A percentile compares a stretch with the other conserved stretches of the same genome.
Evolutionary conservation across 2,888 invertebrate species (phyloP).

Genomic region (Cryptocheilus praepositus): DNA sequence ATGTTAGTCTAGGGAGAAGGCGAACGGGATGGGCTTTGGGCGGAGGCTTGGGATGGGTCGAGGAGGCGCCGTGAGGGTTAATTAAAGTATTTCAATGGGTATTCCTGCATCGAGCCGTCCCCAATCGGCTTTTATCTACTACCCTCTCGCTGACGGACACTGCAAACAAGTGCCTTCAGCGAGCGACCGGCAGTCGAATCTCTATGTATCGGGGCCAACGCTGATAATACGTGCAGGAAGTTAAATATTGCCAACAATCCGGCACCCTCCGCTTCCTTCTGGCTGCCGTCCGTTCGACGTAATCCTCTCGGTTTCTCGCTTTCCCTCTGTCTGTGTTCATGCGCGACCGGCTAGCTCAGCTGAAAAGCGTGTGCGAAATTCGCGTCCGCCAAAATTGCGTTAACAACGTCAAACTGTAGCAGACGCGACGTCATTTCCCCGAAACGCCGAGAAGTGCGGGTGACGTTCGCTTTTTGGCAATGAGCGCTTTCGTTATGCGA

Average conservation of each 20-base stretch:
- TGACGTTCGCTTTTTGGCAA: too few relatives aligned
- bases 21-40: constrained; percentile 5
- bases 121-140: constrained; percentile 59
- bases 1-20: constrained; percentile 25
- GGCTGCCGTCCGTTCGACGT: too few relatives aligned
- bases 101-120: constrained; percentile 56
- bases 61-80: constrained; percentile 55
- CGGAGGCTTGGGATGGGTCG: not conserved
- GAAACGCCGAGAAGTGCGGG: too few relatives aligned
- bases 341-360: too few relatives aligned
- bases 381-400: too few relatives aligned
- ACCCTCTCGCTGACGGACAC: constrained; percentile 53
- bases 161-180: constrained; percentile 59
- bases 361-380: too few relatives aligned
- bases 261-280: constrained; percentile 20
- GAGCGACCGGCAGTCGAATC: constrained; percentile 48
- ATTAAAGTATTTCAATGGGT: constrained; percentile 66
- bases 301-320: not conserved
- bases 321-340: too few relatives aligned
- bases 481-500: too few relatives aligned
- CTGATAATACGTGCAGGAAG: constrained; percentile 44
- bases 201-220: constrained; percentile 37
- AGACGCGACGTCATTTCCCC: too few relatives aligned
- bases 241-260: constrained; percentile 51
- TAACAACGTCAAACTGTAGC: too few relatives aligned